phyloP scores from a whole-genome alignment of 2,888 invertebrate genomes.

The Lepidocyrtoides sp. region DNA sequence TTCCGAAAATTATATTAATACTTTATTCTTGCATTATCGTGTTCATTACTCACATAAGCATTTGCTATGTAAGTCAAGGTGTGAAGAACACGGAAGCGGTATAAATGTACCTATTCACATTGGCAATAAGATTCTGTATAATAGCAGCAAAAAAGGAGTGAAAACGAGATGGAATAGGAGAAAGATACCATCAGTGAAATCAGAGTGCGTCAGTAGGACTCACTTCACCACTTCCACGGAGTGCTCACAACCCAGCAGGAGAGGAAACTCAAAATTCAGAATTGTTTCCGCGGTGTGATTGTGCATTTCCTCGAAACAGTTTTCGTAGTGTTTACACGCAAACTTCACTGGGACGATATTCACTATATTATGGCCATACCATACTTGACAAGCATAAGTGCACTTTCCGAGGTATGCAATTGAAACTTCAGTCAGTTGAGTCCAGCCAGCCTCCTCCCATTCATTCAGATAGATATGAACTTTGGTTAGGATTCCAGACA shows the following conservation, averaged over 20 bases:
- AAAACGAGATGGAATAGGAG: neutral
- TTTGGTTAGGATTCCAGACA: no score
- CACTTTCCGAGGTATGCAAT: neutral
- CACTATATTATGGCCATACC: neutral
- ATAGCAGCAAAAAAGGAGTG: neutral
- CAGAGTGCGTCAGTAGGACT: no score
- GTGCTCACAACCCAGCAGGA: slow-evolving; percentile 5
- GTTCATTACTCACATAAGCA: neutral
- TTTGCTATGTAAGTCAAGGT: neutral
- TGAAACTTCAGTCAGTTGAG: neutral
- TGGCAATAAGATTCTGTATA: neutral
- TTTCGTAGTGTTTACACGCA: neutral
- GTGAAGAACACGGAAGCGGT: neutral
- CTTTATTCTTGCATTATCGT: neutral
- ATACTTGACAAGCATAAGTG: neutral
- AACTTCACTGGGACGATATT: neutral
- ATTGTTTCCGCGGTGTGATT: slow-evolving; percentile 34
- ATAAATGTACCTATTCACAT: neutral
- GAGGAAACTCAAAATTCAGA: slow-evolving; percentile 9
- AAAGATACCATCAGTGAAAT: no score
- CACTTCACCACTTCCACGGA: neutral
- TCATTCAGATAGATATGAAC: no score
- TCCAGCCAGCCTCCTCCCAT: no score
- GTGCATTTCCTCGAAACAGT: slow-evolving; percentile 54
- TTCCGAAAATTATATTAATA: slow-evolving; percentile 40